Evolutionary conservation across 2,113 vertebrate species (phyloP).

Genomic region (Poecile atricapillus): DNA sequence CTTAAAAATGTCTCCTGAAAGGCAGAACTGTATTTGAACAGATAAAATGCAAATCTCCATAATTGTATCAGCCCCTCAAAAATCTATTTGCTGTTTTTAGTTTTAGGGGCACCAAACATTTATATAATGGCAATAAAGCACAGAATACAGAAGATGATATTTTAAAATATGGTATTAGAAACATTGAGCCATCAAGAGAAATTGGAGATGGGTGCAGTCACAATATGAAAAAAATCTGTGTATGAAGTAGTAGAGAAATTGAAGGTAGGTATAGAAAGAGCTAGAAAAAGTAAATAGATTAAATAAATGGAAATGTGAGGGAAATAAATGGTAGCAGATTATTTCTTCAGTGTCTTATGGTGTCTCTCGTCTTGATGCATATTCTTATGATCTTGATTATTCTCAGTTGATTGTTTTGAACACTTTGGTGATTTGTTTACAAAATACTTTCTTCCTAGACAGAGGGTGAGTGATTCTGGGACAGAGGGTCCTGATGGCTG

Average conservation of each 20-base stretch:
- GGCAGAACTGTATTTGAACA: neutral
- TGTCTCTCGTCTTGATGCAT: neutral
- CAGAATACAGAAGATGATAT: neutral
- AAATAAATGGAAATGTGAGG: neutral
- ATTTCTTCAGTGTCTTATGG: neutral
- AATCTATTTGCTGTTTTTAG: neutral
- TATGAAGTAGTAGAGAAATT: neutral
- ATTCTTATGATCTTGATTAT: neutral
- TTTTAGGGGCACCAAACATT: neutral
- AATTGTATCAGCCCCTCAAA: neutral
- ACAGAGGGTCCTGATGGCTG: neutral
- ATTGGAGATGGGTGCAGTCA: neutral
- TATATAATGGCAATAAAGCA: neutral
- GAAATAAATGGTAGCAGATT: neutral
- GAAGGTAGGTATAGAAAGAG: neutral
- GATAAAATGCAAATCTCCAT: neutral
- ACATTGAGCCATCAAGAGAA: neutral
- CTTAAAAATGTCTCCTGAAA: slow-evolving; percentile 1
- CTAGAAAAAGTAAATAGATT: neutral
- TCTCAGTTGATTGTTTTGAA: neutral
- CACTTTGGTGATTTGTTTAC: neutral
- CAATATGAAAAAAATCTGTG: neutral
- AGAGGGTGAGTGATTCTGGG: neutral
- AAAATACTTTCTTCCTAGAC: neutral
- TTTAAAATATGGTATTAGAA: neutral